These are phyloP conservation scores for Drosophila sp. DNA, from an alignment of 1,140 invertebrate species.

Conservation along the genomic window DNA sequence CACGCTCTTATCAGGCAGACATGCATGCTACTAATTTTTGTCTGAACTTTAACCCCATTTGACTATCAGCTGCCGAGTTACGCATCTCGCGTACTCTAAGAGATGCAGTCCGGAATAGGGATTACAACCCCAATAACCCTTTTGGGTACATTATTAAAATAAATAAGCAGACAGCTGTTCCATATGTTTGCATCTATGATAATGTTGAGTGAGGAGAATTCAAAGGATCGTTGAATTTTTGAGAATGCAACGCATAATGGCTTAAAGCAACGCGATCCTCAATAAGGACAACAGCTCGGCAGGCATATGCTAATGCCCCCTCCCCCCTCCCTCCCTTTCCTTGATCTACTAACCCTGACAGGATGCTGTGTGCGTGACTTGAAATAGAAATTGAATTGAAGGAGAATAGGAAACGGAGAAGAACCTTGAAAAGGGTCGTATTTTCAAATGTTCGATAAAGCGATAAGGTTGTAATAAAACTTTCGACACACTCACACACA, in stretches of 20 bases:
- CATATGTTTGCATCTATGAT: slow-evolving; percentile 27
- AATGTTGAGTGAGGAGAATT: slow-evolving; percentile 15
- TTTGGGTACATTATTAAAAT: slow-evolving; percentile 10
- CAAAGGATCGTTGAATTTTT: slow-evolving; percentile 47
- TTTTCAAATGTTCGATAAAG: slow-evolving; percentile 45
- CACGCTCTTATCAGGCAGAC: slow-evolving; percentile 10
- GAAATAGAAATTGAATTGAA: slow-evolving; percentile 36
- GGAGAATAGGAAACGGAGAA: not conserved
- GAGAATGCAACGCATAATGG: slow-evolving; percentile 39
- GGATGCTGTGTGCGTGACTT: slow-evolving; percentile 69
- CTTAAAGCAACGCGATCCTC: slow-evolving; percentile 23
- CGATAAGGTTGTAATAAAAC: slow-evolving; percentile 70
- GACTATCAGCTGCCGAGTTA: slow-evolving; percentile 7
- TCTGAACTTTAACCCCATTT: slow-evolving; percentile 15
- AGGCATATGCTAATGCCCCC: slow-evolving; percentile 43
- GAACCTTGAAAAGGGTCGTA: slow-evolving; percentile 22
- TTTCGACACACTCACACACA: slow-evolving; percentile 37
- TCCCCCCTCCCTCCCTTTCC: not conserved
- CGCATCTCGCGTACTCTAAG: not conserved
- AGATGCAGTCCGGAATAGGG: slow-evolving; percentile 10
- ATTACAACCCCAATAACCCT: slow-evolving; percentile 61
- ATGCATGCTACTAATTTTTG: slow-evolving; percentile 35
- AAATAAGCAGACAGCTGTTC: slow-evolving; percentile 58
- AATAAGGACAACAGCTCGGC: slow-evolving; percentile 8
- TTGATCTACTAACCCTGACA: slow-evolving; percentile 15